phyloP scores from a whole-genome alignment of 2,797 vertebrate species.

The Erpetoichthys calabaricus region DNA sequence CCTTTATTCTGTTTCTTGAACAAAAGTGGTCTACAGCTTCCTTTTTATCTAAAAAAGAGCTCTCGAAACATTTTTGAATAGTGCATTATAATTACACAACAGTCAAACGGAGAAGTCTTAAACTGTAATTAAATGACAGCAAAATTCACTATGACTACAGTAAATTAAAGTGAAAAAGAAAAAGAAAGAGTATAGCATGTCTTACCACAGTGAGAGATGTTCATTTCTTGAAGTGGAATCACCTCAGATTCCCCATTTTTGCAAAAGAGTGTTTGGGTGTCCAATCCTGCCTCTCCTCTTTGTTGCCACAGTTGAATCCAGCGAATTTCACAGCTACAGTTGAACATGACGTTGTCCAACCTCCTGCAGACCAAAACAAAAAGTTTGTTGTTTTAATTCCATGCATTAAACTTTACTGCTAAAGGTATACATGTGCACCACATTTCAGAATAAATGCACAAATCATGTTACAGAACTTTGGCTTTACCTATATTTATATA shows the following conservation, averaged over 20 bases:
- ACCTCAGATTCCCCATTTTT: constrained; percentile 55
- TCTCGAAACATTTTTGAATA: too few relatives aligned
- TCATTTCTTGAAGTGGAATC: constrained; percentile 77
- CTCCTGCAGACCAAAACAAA: constrained; percentile 40
- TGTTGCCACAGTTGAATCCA: constrained; percentile 98
- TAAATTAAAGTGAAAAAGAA: constrained; percentile 23
- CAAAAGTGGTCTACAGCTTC: too few relatives aligned
- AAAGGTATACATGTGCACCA: not conserved
- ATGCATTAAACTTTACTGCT: not conserved
- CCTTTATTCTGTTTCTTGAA: too few relatives aligned
- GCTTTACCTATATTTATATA: too few relatives aligned
- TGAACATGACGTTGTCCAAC: constrained; percentile 80
- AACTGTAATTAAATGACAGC: too few relatives aligned
- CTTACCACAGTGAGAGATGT: constrained; percentile 88
- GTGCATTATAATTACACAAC: too few relatives aligned
- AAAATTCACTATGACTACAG: not conserved
- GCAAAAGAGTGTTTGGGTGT: constrained; percentile 77
- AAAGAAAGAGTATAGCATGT: constrained; percentile 26
- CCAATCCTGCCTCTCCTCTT: constrained; percentile 70
- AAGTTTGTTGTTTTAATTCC: not conserved
- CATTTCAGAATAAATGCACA: not conserved
- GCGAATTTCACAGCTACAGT: constrained; percentile 88
- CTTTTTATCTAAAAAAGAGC: too few relatives aligned
- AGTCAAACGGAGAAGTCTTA: too few relatives aligned
- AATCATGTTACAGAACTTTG: too few relatives aligned